Evolutionary conservation across 2,113 vertebrate genomes (phyloP).

Genomic region (Mixornis gularis): DNA sequence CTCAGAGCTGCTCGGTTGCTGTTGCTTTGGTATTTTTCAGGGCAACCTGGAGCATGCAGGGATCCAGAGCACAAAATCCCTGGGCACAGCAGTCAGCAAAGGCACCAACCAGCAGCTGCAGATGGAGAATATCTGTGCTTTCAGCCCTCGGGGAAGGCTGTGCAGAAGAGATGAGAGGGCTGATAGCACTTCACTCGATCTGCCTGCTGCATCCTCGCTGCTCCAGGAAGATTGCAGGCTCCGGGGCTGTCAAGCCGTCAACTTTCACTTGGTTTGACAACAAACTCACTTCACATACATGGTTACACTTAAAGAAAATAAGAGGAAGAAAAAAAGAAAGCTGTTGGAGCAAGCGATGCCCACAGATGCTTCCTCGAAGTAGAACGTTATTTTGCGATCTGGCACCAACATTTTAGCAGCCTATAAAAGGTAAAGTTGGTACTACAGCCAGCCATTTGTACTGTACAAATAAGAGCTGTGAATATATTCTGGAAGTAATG

Average conservation of each 20-base stretch:
- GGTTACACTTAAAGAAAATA: slow-evolving; percentile 52
- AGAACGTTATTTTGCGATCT: slow-evolving; percentile 39
- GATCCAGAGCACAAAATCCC: slow-evolving; percentile 4
- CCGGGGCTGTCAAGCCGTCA: slow-evolving; percentile 39
- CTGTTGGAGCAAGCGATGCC: slow-evolving; percentile 41
- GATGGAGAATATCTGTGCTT: slow-evolving; percentile 24
- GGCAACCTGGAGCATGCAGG: background rate
- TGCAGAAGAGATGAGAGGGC: slow-evolving; percentile 21
- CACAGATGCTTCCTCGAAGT: slow-evolving; percentile 60
- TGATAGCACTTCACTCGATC: slow-evolving; percentile 3
- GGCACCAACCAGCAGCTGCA: slow-evolving; percentile 12
- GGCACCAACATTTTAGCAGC: slow-evolving; percentile 51
- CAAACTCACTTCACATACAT: slow-evolving; percentile 45
- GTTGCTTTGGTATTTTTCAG: background rate
- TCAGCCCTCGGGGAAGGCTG: background rate
- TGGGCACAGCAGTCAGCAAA: background rate
- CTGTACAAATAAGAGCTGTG: slow-evolving; percentile 61
- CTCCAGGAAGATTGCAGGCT: slow-evolving; percentile 10
- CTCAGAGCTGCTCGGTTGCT: background rate
- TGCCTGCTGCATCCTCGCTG: background rate
- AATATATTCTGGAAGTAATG: slow-evolving; percentile 67
- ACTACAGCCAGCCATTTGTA: slow-evolving; percentile 63
- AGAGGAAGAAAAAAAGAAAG: slow-evolving; percentile 38
- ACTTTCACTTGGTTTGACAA: slow-evolving; percentile 58
- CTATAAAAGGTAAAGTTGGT: slow-evolving; percentile 66